phyloP scores from a whole-genome alignment of 2,888 invertebrate species.

The Hypolimnas misippus region DNA sequence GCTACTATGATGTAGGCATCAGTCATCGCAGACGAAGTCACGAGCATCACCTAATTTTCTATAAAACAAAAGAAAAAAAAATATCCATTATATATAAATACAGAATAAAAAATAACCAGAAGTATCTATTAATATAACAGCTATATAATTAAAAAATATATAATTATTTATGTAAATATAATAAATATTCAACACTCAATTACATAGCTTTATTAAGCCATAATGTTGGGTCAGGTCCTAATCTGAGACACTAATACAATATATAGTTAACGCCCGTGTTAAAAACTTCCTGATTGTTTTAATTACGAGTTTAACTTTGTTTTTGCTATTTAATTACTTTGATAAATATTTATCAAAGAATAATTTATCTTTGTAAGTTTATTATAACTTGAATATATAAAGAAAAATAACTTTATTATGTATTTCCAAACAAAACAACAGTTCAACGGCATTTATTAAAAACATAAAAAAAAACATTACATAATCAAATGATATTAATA shows the following conservation, averaged over 20 bases:
- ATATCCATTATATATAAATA: background rate
- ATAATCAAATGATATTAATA: too few relatives aligned
- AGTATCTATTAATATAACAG: too few relatives aligned
- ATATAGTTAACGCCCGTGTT: constrained; percentile 8
- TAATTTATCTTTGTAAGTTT: background rate
- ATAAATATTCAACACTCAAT: background rate
- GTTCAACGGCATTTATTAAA: too few relatives aligned
- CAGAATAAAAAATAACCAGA: too few relatives aligned
- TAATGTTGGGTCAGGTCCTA: constrained; percentile 4
- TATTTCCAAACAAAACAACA: background rate
- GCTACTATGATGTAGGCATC: too few relatives aligned
- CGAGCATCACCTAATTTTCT: too few relatives aligned
- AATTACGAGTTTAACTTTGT: background rate
- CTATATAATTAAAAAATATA: background rate
- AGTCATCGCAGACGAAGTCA: too few relatives aligned
- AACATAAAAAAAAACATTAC: too few relatives aligned
- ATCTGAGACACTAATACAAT: background rate
- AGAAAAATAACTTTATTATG: constrained; percentile 5
- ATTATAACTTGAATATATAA: background rate
- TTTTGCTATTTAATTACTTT: background rate
- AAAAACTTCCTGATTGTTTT: constrained; percentile 7
- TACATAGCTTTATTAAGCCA: background rate
- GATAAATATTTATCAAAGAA: background rate
- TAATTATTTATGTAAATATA: background rate
- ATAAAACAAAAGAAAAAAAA: too few relatives aligned